phyloP scores from a whole-genome alignment of 2,888 invertebrate genomes.

The Ferdinandea cuprea region DNA sequence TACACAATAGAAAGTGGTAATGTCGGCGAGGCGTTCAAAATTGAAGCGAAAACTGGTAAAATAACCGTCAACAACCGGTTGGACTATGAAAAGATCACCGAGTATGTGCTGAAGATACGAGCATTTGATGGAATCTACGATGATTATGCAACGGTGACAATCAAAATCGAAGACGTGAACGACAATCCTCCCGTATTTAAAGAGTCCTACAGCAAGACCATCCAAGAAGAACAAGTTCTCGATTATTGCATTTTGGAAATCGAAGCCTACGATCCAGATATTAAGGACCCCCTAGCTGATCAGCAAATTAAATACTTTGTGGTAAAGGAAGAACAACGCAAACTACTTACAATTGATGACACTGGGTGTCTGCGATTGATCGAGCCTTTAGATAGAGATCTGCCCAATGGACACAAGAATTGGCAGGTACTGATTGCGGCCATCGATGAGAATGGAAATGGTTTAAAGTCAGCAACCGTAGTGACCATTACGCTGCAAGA shows the following conservation, averaged over 20 bases:
- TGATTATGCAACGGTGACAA: conserved; percentile 92
- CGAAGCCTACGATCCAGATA: conserved; percentile 93
- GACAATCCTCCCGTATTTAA: conserved; percentile 95
- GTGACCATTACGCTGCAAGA: conserved; percentile 89
- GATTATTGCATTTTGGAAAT: conserved; percentile 88
- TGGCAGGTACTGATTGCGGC: conserved; percentile 91
- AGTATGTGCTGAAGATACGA: conserved; percentile 91
- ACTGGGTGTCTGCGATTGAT: conserved; percentile 87
- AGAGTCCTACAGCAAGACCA: conserved; percentile 88
- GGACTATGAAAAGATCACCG: conserved; percentile 93
- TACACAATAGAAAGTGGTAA: conserved; percentile 96
- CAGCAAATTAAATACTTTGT: conserved; percentile 91
- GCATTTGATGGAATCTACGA: conserved; percentile 93
- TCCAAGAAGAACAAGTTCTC: conserved; percentile 89
- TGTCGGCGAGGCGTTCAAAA: conserved; percentile 92
- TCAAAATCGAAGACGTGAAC: conserved; percentile 94
- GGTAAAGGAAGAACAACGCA: conserved; percentile 88
- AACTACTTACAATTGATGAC: conserved; percentile 88
- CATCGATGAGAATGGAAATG: conserved; percentile 89
- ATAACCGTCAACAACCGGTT: conserved; percentile 90
- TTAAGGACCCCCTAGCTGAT: conserved; percentile 88
- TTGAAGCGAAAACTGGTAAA: conserved; percentile 92
- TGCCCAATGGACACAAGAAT: conserved; percentile 91
- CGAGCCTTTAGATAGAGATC: conserved; percentile 93
- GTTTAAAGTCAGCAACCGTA: conserved; percentile 86